Conservation (phyloP, 2,113 vertebrate genomes). For the Cynocephalus volans region DNA sequence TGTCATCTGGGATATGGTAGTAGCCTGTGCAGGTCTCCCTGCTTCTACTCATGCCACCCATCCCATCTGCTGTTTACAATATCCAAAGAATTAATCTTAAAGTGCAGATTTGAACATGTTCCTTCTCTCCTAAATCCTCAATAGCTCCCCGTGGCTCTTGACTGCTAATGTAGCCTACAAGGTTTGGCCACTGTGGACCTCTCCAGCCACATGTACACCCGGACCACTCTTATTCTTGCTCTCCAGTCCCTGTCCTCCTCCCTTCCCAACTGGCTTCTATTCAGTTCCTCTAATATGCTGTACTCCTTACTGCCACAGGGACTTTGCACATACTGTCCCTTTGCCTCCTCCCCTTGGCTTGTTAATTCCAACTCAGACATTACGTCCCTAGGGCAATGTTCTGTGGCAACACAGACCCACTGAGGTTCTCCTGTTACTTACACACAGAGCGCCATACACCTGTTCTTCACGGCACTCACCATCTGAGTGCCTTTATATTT, state of each 20-base stretch:
- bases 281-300: not conserved
- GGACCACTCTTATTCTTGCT: not conserved
- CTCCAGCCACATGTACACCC: not conserved
- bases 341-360: not conserved
- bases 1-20: not conserved
- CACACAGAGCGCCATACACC: not conserved
- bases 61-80: not conserved
- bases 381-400: not conserved
- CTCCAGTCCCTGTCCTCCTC: not conserved
- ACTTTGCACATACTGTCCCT: too few relatives aligned
- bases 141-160: not conserved
- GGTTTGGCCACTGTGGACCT: not conserved
- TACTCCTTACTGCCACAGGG: not conserved
- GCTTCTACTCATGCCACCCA: too few relatives aligned
- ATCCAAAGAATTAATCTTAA: not conserved
- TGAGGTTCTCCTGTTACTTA: too few relatives aligned
- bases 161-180: not conserved
- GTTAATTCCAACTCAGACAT: not conserved
- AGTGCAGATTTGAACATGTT: not conserved
- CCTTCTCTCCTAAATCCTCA: not conserved
- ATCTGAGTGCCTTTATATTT: not conserved
- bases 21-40: not conserved
- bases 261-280: not conserved
- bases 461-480: not conserved
- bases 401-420: not conserved